Conservation (phyloP, 1,140 invertebrate genomes). For the Drosophila nikananu region DNA sequence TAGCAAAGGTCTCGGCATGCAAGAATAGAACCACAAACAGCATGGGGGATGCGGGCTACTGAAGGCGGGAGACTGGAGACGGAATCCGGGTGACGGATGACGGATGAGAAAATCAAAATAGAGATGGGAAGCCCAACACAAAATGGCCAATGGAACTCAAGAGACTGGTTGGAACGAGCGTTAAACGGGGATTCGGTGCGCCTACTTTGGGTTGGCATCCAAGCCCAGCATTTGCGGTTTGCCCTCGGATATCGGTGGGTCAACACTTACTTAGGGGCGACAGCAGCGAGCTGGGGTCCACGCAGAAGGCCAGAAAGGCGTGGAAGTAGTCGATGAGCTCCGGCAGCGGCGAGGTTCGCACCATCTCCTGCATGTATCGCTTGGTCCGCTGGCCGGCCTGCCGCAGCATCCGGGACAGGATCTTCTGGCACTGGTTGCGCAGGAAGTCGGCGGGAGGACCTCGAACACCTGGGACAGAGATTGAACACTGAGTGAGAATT, state of each 20-base stretch:
- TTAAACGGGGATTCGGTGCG: constrained; percentile 48
- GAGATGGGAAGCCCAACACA: constrained; percentile 39
- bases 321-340: constrained; percentile 98
- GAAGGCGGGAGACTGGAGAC: background rate
- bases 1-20: constrained; percentile 74
- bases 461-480: constrained; percentile 87
- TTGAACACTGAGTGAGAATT: constrained; percentile 23
- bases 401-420: constrained; percentile 91
- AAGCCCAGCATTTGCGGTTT: constrained; percentile 39
- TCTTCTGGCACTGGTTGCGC: constrained; percentile 94
- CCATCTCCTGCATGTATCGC: constrained; percentile 91
- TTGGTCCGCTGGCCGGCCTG: constrained; percentile 91
- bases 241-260: background rate
- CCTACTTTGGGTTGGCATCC: constrained; percentile 38
- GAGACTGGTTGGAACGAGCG: constrained; percentile 34
- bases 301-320: constrained; percentile 97
- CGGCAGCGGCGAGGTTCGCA: constrained; percentile 90
- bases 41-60: constrained; percentile 15
- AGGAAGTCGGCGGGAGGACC: constrained; percentile 95
- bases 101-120: constrained; percentile 51
- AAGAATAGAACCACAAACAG: constrained; percentile 43
- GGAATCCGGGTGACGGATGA: constrained; percentile 3
- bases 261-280: constrained; percentile 93
- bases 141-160: constrained; percentile 50
- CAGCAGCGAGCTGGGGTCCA: constrained; percentile 93